Evolutionary conservation across 2,888 invertebrate genomes (phyloP), one percentile per base, ranked within the genome.

Genomic region (Mystacides longicornis): DNA sequence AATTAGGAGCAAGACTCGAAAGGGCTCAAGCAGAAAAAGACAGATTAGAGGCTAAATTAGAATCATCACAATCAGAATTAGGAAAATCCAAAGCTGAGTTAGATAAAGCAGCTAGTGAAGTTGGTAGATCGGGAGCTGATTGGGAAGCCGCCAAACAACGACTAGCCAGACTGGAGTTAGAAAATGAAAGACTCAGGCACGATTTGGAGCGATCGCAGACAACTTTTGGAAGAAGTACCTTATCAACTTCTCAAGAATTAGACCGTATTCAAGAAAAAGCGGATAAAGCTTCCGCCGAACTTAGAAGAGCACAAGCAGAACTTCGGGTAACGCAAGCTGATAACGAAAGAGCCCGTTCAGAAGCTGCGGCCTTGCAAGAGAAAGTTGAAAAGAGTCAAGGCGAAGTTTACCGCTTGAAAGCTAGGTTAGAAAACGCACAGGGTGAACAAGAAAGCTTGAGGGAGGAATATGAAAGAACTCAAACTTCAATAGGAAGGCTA

Each of bases 381-480:
- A 94, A 94, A 75, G 74, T 94, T 60, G 94, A 94, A 70, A 93
- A 93, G 75, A 91, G 92, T 54, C 94, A 94, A 72, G 94, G 94
- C 59, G 94, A 95, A 72, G 93, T 95, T 33, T 94, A 94, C 68
- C 85, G 94, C 71, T 79, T 94, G 64, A 94, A 94, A 72, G 94
- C 94, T 42, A 88, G 93, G 68, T 78, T 94, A 67, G 94, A 94
- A 78, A 94, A 94, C 77, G 93, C 93, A 71, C 93, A 93, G 78
- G 90, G 90, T 58, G 94, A 95, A 74, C 92, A 93, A 68, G 93
- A 93, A 68, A 93, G 91, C 68, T 78, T 94, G 63, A 88, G 92
- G 62, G 93, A 94, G 69, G 94, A 95, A 72, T 86, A 93, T 69
- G 94, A 95, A 70, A 77, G 90, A 60, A 82, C 89, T 33, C 93